These are phyloP conservation scores for Metallyticus violacea DNA, from an alignment of 2,888 invertebrate species.

Conservation along the genomic window DNA sequence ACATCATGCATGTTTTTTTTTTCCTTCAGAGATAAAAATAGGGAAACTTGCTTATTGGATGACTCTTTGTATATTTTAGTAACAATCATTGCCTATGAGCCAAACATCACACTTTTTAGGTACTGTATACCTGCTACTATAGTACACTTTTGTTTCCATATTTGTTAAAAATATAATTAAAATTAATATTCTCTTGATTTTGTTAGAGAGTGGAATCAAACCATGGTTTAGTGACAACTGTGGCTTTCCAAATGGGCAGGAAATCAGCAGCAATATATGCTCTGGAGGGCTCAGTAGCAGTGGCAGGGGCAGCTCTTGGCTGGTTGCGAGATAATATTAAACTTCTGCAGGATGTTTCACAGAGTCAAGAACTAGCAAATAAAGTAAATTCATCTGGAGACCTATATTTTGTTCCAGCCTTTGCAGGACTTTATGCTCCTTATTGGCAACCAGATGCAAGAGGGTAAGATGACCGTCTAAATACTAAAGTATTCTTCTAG, in stretches of 20 bases:
- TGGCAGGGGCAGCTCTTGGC: conserved; percentile 82
- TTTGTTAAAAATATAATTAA: not conserved
- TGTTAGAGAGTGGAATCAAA: conserved; percentile 75
- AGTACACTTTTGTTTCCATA: too few species aligned
- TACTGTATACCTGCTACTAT: too few species aligned
- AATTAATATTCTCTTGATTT: not conserved
- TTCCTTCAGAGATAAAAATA: not conserved
- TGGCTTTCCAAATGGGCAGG: conserved; percentile 86
- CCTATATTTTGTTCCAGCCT: conserved; percentile 95
- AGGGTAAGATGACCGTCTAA: conserved; percentile 52
- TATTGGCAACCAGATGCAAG: conserved; percentile 94
- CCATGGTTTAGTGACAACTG: conserved; percentile 86
- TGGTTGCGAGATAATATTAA: conserved; percentile 89
- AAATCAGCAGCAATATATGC: conserved; percentile 75
- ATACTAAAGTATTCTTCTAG: too few species aligned
- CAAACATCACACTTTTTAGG: too few species aligned
- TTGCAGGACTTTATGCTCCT: conserved; percentile 93
- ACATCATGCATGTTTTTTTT: not conserved
- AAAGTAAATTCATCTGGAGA: conserved; percentile 65
- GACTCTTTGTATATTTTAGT: too few species aligned
- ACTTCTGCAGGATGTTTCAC: conserved; percentile 64
- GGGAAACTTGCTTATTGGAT: too few species aligned
- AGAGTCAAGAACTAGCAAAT: conserved; percentile 64
- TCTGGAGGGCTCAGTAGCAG: conserved; percentile 86
- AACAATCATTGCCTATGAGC: too few species aligned